Conservation (phyloP, 2,113 vertebrate species). For the Phalacrocorax carbo region DNA sequence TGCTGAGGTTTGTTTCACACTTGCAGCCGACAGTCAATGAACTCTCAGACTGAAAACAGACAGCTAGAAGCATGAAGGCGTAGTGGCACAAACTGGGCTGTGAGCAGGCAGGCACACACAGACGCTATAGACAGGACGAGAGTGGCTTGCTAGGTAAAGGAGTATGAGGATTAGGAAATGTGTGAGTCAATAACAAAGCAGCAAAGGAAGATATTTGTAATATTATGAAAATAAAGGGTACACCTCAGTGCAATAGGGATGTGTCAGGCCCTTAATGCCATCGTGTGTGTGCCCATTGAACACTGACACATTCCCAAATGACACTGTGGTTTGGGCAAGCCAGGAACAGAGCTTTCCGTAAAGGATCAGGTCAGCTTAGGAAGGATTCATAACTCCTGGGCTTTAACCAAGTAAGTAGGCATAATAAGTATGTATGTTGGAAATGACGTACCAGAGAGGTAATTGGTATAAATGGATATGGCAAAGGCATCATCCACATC, state of each 20-base stretch:
- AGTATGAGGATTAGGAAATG: not conserved
- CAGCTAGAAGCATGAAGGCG: not conserved
- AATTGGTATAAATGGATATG: not conserved
- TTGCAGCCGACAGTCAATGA: not conserved
- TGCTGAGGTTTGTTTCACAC: not conserved
- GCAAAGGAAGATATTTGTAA: not conserved
- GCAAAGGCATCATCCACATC: not conserved
- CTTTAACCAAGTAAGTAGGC: not conserved
- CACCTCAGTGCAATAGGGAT: not conserved
- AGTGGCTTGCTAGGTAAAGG: not conserved
- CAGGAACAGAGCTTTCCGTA: not conserved
- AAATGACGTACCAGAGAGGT: accelerated
- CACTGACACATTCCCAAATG: slow-evolving; percentile 20
- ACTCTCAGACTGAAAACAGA: not conserved
- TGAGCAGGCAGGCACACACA: not conserved
- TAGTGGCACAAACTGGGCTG: not conserved
- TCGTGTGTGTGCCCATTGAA: not conserved
- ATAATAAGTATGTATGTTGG: not conserved
- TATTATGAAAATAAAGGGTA: slow-evolving; percentile 31
- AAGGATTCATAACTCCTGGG: not conserved
- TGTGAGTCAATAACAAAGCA: slow-evolving; percentile 19
- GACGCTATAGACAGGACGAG: not conserved
- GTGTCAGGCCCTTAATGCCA: slow-evolving; percentile 6
- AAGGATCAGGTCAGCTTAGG: not conserved
- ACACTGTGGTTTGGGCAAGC: not conserved